These are phyloP conservation scores for Coendou prehensilis DNA, from an alignment of 2,797 vertebrate species.

Conservation along the genomic window DNA sequence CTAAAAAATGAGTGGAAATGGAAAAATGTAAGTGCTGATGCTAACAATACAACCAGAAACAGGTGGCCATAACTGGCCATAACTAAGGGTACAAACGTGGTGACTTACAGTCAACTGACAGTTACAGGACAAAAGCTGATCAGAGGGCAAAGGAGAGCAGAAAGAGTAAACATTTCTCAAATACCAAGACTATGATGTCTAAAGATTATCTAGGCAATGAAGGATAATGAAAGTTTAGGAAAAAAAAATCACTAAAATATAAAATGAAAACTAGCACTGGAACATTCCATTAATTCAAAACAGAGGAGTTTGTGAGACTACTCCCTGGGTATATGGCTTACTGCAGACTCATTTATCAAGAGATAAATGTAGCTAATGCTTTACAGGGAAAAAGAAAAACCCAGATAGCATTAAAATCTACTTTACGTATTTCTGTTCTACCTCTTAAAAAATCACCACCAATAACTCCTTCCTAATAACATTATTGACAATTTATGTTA, in stretches of 20 bases:
- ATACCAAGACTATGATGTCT: background rate
- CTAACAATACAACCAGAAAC: background rate
- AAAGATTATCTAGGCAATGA: background rate
- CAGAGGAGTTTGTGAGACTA: background rate
- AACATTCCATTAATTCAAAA: conserved; percentile 1
- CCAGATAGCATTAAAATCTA: background rate
- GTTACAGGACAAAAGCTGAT: background rate
- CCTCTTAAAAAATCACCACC: background rate
- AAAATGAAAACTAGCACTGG: background rate
- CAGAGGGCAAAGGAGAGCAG: background rate
- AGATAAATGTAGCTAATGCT: background rate
- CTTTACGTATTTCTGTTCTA: background rate
- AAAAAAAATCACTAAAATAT: background rate
- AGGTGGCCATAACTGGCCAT: background rate
- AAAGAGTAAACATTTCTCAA: background rate
- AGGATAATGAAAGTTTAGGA: background rate
- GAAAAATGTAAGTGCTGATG: background rate
- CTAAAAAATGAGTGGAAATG: background rate
- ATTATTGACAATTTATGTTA: background rate
- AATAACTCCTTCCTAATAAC: background rate
- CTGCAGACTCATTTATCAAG: background rate
- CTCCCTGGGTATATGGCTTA: background rate
- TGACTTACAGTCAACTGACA: background rate
- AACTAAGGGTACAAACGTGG: background rate
- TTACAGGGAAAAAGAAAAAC: background rate